Evolutionary conservation across 1,140 invertebrate species (phyloP).

Genomic region (Planococcus citri): DNA sequence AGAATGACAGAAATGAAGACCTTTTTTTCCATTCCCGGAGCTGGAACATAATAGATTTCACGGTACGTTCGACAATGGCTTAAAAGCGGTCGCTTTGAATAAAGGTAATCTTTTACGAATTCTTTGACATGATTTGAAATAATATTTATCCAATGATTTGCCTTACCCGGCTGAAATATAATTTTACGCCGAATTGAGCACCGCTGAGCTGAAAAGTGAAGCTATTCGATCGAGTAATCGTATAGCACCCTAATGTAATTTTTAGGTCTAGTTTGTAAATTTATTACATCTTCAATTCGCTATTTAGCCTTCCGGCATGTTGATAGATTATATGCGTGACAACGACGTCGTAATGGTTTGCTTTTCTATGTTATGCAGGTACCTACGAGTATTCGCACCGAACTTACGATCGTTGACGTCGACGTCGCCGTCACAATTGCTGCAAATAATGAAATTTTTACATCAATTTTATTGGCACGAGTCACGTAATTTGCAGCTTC

Average conservation of each 20-base stretch:
- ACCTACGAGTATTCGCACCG: not conserved
- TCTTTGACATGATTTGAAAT: not conserved
- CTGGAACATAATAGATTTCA: not conserved
- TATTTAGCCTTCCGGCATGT: not conserved
- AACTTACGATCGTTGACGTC: no score
- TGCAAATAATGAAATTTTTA: no score
- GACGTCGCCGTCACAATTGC: no score
- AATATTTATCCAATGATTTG: slow-evolving; percentile 4
- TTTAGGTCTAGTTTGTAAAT: no score
- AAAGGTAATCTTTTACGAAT: not conserved
- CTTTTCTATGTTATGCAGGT: not conserved
- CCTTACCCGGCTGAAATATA: not conserved
- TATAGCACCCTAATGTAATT: no score
- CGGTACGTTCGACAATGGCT: not conserved
- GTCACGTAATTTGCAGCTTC: no score
- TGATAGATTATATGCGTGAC: not conserved
- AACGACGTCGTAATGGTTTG: not conserved
- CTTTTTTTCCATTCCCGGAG: no score
- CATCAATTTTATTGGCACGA: no score
- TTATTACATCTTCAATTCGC: no score
- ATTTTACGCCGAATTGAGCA: not conserved
- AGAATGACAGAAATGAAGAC: not conserved
- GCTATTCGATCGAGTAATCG: no score
- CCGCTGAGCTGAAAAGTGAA: no score
- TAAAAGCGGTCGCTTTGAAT: not conserved